Conservation (phyloP, 2,113 vertebrate genomes). For the Tonatia bakeri region DNA sequence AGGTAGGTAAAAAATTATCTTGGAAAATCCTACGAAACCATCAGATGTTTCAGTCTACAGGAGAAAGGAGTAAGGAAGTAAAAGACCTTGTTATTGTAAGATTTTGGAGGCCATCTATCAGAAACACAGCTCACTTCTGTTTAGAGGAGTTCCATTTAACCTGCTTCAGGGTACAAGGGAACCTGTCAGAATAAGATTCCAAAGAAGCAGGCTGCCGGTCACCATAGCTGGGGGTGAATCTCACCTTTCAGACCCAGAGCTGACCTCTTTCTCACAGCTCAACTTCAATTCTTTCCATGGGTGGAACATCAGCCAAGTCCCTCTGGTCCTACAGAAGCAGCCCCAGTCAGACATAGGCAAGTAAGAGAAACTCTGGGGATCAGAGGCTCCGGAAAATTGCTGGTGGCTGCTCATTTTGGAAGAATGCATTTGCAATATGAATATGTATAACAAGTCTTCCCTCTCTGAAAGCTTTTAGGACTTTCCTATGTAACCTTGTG, state of each 20-base stretch:
- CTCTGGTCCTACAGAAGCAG: background rate
- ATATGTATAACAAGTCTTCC: background rate
- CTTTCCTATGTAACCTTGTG: background rate
- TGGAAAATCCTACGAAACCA: background rate
- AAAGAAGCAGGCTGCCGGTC: background rate
- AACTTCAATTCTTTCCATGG: background rate
- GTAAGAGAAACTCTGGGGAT: background rate
- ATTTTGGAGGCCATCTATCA: no score
- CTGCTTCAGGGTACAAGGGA: background rate
- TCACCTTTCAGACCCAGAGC: background rate
- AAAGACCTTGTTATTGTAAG: background rate
- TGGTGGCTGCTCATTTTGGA: background rate
- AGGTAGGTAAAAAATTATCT: background rate
- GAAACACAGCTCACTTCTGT: background rate
- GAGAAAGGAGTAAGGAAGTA: background rate
- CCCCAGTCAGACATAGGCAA: background rate
- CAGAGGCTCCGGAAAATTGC: background rate
- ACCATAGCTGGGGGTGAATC: background rate
- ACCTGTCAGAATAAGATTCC: background rate
- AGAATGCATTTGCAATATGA: background rate
- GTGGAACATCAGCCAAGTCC: background rate
- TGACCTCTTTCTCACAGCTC: background rate
- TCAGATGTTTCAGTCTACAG: background rate
- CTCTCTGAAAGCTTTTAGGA: background rate
- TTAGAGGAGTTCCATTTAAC: background rate